Percentiles rank a stretch among this genome's conserved stretches.
Evolutionary conservation across 2,888 invertebrate species (phyloP).

Genomic region (Ormyrus labotus): DNA sequence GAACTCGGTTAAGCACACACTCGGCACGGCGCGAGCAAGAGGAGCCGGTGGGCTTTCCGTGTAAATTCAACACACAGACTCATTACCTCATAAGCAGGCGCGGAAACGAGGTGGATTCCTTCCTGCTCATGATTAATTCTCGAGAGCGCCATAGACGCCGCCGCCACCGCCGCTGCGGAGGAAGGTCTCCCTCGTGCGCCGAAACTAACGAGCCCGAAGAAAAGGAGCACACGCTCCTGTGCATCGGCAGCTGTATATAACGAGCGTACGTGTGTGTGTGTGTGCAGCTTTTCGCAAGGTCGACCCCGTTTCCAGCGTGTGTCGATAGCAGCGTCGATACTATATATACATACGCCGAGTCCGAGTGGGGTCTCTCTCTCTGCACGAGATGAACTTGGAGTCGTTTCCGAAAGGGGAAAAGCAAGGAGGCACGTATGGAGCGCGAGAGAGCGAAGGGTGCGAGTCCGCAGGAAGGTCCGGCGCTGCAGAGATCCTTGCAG

Average conservation of each 20-base stretch:
- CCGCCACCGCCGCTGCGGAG: no score
- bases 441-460: background rate
- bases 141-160: conserved; percentile 18
- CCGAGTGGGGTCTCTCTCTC: conserved; percentile 32
- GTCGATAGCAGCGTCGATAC: no score
- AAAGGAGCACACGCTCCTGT: background rate
- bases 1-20: background rate
- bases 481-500: conserved; percentile 67
- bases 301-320: no score
- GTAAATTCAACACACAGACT: background rate
- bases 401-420: conserved; percentile 45
- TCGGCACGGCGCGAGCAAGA: background rate
- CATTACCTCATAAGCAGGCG: conserved; percentile 37
- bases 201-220: conserved; percentile 27
- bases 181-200: background rate
- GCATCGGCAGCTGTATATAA: background rate
- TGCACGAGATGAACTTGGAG: background rate
- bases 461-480: conserved; percentile 44
- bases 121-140: conserved; percentile 42
- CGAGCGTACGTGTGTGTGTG: background rate
- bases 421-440: conserved; percentile 3
- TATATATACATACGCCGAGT: background rate
- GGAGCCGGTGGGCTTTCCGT: background rate
- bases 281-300: no score
- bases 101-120: conserved; percentile 49